phyloP scores from a whole-genome alignment of 2,113 vertebrate species.

The Xiphophorus couchianus region DNA sequence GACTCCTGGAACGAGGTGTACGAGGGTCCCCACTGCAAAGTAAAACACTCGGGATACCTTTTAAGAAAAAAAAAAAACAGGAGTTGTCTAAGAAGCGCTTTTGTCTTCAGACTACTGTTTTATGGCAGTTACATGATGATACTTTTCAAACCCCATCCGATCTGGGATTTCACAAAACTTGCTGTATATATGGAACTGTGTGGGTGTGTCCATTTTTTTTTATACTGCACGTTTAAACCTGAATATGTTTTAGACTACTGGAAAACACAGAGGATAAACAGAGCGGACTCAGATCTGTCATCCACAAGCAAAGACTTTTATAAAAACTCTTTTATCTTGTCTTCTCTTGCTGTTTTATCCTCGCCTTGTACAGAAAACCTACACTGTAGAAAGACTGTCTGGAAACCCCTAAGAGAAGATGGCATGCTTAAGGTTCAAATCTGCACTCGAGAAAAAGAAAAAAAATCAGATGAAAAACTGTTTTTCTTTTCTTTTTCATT shows the following conservation, averaged over 20 bases:
- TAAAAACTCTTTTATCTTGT: conserved; percentile 48
- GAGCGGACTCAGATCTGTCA: conserved; percentile 37
- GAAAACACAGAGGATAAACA: conserved; percentile 54
- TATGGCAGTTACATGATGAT: conserved; percentile 74
- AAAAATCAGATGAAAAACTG: conserved; percentile 39
- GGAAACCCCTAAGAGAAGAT: conserved; percentile 73
- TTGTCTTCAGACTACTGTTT: conserved; percentile 77
- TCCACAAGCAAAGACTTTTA: conserved; percentile 60
- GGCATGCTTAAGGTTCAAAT: conserved; percentile 83
- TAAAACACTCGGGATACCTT: neutral
- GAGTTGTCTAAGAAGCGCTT: conserved; percentile 48
- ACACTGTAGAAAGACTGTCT: conserved; percentile 75
- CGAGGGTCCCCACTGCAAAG: neutral
- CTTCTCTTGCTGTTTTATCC: conserved; percentile 56
- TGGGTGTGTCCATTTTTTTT: conserved; percentile 70
- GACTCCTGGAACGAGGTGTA: neutral
- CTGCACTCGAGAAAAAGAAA: conserved; percentile 74
- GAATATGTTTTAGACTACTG: conserved; percentile 72
- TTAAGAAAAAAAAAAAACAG: conserved; percentile 44
- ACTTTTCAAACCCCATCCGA: conserved; percentile 61
- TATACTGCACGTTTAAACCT: conserved; percentile 83
- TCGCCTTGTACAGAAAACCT: conserved; percentile 74
- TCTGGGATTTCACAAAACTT: conserved; percentile 57
- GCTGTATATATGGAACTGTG: conserved; percentile 71
- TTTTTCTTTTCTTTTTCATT: conserved; percentile 57